Percentiles rank a stretch among this genome's conserved stretches.
Evolutionary conservation across 2,113 vertebrate genomes (phyloP).

Genomic region (Bothrops jararaca): DNA sequence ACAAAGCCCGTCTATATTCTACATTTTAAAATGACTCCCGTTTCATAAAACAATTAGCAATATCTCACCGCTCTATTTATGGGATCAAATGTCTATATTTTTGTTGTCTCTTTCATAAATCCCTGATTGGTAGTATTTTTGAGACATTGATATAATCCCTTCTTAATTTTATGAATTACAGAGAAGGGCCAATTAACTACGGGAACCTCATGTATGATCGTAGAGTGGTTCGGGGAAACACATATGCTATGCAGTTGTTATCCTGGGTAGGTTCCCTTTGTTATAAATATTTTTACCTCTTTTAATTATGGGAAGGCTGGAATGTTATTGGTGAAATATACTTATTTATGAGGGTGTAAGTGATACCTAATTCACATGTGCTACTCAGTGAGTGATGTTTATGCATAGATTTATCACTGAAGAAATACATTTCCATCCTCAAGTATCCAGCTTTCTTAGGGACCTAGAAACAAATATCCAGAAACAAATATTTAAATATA

Average conservation of each 20-base stretch:
- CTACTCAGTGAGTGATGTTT: not conserved
- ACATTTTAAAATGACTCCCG: not conserved
- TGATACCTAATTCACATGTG: not conserved
- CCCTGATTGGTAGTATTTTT: not conserved
- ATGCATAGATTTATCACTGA: not conserved
- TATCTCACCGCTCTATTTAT: not conserved
- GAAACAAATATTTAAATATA: not conserved
- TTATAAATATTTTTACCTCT: accelerated
- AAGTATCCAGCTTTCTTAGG: not conserved
- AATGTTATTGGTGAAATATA: not conserved
- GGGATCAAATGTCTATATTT: not conserved
- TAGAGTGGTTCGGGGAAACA: slow-evolving; percentile 88
- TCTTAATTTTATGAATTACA: slow-evolving; percentile 52
- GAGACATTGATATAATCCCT: not conserved
- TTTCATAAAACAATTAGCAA: not conserved
- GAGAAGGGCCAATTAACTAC: slow-evolving; percentile 62
- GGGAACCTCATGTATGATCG: slow-evolving; percentile 90
- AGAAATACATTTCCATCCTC: not conserved
- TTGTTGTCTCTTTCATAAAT: not conserved
- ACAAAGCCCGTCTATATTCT: not conserved
- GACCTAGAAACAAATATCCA: not conserved
- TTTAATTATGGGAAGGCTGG: not conserved
- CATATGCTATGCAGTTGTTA: slow-evolving; percentile 67
- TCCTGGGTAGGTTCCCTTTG: slow-evolving; percentile 60
- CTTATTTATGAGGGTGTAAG: not conserved